phyloP scores from a whole-genome alignment of 2,888 invertebrate species.

The Antheraea assamensis region DNA sequence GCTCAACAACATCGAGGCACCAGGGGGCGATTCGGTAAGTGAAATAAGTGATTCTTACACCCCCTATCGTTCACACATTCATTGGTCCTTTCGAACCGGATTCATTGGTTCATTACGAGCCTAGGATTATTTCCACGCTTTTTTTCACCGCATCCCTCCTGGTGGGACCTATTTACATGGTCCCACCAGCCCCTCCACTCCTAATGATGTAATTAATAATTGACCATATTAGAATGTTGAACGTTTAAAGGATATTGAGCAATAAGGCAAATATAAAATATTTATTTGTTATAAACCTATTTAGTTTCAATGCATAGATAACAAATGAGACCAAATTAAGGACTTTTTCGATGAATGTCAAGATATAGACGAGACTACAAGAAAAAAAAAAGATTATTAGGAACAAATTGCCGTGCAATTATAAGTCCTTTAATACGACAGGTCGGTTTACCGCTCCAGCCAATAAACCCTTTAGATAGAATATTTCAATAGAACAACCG shows the following conservation, averaged over 20 bases:
- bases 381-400: not conserved
- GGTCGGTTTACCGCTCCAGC: not conserved
- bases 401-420: not conserved
- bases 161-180: too few relatives aligned
- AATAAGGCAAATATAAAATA: not conserved
- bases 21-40: too few relatives aligned
- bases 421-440: not conserved
- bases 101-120: too few relatives aligned
- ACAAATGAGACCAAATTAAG: not conserved
- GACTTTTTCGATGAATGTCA: not conserved
- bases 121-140: too few relatives aligned
- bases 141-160: too few relatives aligned
- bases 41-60: too few relatives aligned
- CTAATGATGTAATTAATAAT: too few relatives aligned
- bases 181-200: too few relatives aligned
- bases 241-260: not conserved
- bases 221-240: too few relatives aligned
- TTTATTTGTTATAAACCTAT: not conserved
- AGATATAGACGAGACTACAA: not conserved
- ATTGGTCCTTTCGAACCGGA: too few relatives aligned
- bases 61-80: too few relatives aligned
- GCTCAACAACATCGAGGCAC: too few relatives aligned
- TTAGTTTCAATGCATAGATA: not conserved
- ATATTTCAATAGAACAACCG: conserved; percentile 11
- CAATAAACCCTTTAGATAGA: not conserved